Conservation (phyloP, 2,797 vertebrate species). For the Hoplostethus mediterraneus region DNA sequence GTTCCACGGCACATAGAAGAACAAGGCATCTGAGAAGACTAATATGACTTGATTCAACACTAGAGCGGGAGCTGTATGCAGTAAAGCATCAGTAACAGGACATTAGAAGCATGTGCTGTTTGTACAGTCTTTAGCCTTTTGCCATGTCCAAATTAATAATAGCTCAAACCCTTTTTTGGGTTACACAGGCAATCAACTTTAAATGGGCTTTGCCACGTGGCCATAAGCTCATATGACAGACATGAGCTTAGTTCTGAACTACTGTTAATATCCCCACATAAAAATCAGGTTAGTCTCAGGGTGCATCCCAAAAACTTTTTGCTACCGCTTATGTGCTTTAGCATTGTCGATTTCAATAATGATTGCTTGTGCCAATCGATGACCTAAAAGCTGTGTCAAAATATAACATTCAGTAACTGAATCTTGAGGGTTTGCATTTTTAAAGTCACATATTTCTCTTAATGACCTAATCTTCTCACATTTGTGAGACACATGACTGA, state of each 20-base stretch:
- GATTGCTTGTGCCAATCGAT: background rate
- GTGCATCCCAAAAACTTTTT: background rate
- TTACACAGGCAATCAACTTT: slow-evolving; percentile 9
- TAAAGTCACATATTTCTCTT: slow-evolving; percentile 14
- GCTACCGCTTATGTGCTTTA: slow-evolving; percentile 42
- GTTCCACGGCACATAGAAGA: slow-evolving; percentile 35
- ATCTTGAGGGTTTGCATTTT: background rate
- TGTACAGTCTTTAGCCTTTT: slow-evolving; percentile 37
- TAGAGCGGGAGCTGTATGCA: slow-evolving; percentile 9
- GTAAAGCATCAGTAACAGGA: slow-evolving; percentile 2
- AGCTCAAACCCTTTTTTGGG: slow-evolving; percentile 6
- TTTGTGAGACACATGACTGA: slow-evolving; percentile 29
- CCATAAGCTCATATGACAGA: background rate
- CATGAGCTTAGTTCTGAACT: background rate
- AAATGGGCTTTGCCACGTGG: background rate
- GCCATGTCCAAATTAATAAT: slow-evolving; percentile 17
- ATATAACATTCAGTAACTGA: background rate
- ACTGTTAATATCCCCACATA: background rate
- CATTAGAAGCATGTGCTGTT: slow-evolving; percentile 34
- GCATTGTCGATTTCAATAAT: background rate
- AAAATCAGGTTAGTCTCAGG: background rate
- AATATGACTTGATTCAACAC: slow-evolving; percentile 8
- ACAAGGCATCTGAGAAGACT: slow-evolving; percentile 54
- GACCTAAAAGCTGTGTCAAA: slow-evolving; percentile 6
- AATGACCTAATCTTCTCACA: background rate